Base-by-base conservation (phyloP, 1,140 invertebrate genomes). In the Cydia pomonella region DNA sequence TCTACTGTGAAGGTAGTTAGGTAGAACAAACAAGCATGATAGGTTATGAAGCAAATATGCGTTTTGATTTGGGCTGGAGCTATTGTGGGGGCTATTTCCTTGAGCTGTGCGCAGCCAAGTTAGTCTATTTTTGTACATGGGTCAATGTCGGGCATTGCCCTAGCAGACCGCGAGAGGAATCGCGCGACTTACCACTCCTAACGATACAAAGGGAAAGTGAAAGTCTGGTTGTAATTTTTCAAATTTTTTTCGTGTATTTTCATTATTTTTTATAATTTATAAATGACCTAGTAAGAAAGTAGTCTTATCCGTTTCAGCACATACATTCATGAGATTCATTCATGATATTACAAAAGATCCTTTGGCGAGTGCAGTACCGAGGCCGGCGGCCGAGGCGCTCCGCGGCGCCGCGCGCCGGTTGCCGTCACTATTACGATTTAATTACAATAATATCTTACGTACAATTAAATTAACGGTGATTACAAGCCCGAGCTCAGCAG, bases 271-370 rank as follows among this genome's bases (percentile, higher is more conserved):
- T 92, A 91, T 92, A 92, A 92, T 92, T 92, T 92, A 92, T 92
- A 92, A 92, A 92, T 92, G 91, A 92, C 91, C 91, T 92, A 92
- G 91, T 92, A 92, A 92, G 91, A 92, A 92, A 92, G 89, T 92
- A 92, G 91, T 92, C 91, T 92, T 92, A 91, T 92, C 88, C 89
- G 90, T 92, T 92, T 92, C 90, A 92, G 90, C 90, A 92, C 90
- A 98, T 89, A 98, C 94, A 79, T 97, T 92, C 90, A 92, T 92
- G 53, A 59, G 53, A 59, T 59, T 59, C 89, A 92, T 92, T 91
- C 88, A 90, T 90, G 88, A 90, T 88, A 91, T 91, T 92, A 91
- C 89, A 97, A 78, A 98, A 94, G 73, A 98, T 97, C 83, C 97
- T 97, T 93, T 98, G 97, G 92, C 92, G 92, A 93, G 89, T 93